A percentile compares a stretch with the other conserved stretches of the same genome.
Evolutionary conservation across 2,888 invertebrate species (phyloP).

Genomic region (Dryobotodes eremita): DNA sequence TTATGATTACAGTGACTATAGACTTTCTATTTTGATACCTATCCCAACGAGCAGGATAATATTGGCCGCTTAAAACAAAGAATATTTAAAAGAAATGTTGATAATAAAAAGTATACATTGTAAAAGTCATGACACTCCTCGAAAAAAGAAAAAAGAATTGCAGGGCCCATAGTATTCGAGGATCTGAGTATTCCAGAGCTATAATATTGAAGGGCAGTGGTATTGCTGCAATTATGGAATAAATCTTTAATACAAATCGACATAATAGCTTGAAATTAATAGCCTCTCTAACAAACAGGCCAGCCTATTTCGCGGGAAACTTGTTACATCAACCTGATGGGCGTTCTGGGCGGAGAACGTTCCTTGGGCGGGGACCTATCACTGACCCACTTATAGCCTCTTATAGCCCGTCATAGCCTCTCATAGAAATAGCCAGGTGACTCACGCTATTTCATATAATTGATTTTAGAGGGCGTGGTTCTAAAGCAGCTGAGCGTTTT

Average conservation of each 20-base stretch:
- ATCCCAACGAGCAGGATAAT: too few relatives aligned
- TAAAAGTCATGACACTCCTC: too few relatives aligned
- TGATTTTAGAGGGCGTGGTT: slow-evolving; percentile 76
- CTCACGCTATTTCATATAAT: slow-evolving; percentile 75
- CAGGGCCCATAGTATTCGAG: too few relatives aligned
- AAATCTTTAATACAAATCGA: background rate
- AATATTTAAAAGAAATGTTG: too few relatives aligned
- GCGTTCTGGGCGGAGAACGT: slow-evolving; percentile 75
- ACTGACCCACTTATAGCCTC: slow-evolving; percentile 70
- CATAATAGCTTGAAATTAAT: slow-evolving; percentile 59
- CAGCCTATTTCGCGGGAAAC: slow-evolving; percentile 70
- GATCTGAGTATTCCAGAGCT: too few relatives aligned
- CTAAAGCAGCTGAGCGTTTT: slow-evolving; percentile 73
- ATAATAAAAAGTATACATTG: too few relatives aligned
- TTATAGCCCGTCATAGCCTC: slow-evolving; percentile 58
- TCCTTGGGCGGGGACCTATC: slow-evolving; percentile 73
- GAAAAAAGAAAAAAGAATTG: too few relatives aligned
- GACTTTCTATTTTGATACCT: too few relatives aligned
- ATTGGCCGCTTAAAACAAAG: too few relatives aligned
- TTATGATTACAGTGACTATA: too few relatives aligned
- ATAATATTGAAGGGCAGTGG: too few relatives aligned
- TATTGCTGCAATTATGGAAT: background rate
- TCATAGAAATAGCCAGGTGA: slow-evolving; percentile 72
- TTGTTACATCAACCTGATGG: slow-evolving; percentile 65
- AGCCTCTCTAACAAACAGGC: slow-evolving; percentile 58